A percentile compares a stretch with the other conserved stretches of the same genome.
phyloP scores from a whole-genome alignment of 2,888 invertebrate genomes.

The Phengaris alcon region DNA sequence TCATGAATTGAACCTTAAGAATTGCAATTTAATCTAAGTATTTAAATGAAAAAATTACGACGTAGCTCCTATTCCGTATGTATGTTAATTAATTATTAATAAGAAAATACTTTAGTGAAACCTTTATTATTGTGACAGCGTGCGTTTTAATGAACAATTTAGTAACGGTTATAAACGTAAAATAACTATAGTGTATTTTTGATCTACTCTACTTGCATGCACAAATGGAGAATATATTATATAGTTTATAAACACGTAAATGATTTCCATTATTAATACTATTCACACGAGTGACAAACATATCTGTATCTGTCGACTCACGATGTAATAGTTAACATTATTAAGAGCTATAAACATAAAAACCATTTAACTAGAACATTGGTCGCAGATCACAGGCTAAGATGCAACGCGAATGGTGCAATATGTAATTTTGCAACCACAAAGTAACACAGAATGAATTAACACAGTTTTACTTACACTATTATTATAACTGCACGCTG shows the following conservation, averaged over 20 bases:
- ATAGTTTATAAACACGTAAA: no score
- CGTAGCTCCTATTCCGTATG: no score
- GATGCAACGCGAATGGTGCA: slow-evolving; percentile 11
- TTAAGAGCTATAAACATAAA: neutral
- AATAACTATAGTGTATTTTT: no score
- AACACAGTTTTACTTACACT: slow-evolving; percentile 16
- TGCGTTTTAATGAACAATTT: no score
- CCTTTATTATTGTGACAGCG: no score
- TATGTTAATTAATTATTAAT: no score
- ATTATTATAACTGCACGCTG: slow-evolving; percentile 21
- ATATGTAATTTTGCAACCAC: slow-evolving; percentile 13
- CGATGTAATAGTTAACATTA: neutral
- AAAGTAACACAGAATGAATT: slow-evolving; percentile 10
- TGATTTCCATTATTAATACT: neutral
- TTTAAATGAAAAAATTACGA: neutral
- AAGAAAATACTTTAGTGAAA: neutral
- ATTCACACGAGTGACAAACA: neutral
- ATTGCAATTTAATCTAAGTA: neutral
- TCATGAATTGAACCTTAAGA: neutral
- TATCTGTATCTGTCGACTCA: neutral
- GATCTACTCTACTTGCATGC: no score
- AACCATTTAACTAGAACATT: neutral
- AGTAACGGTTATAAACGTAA: no score
- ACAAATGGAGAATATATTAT: no score
- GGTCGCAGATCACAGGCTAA: slow-evolving; percentile 11